Evolutionary conservation across 1,140 invertebrate species (phyloP), one percentile per base, ranked within the genome.

Genomic region (Zaprionus lachaisei): DNA sequence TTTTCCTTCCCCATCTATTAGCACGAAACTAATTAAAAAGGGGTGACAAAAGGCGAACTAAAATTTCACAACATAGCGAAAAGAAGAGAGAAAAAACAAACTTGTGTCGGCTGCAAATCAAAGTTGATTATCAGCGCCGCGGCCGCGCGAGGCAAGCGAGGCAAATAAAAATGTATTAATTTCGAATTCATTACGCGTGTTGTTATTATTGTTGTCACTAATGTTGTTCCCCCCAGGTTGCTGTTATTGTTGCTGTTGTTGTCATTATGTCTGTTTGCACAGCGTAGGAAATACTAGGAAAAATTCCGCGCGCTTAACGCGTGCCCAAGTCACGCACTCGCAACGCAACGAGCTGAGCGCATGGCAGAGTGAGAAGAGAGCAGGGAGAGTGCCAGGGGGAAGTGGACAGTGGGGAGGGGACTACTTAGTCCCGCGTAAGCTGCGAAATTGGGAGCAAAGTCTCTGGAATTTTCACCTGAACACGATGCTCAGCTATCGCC

Each of bases 151-250:
- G n/a, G 41, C 41, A n/a, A 44, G 41, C 55, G 62, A 44, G 51
- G 69, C 68, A 56, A 49, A 80, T 79, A 63, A 70, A 78, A 84
- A 83, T 83, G 80, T 83, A 84, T 84, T 81, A 83, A 84, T 84
- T 81, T 72, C 64, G 61, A 54, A 72, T 81, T 85, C 75, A 85
- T 84, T 79, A 84, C 75, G 58, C 51, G 70, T 77, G 75, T 77
- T 73, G 70, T 68, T 77, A 60, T 72, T 72, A 58, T 62, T 72
- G 26, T 67, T 72, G 38, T 66, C n/a, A 12, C 38, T 37, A 14
- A 31, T 60, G 28, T 61, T 67, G 69, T 61, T 31, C 15, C 49
- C 41, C 26, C n/a, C 31, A 34, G 31, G 31, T 34, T 65, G 72
- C 55, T 76, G 64, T 74, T 60, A 65, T 38, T 65, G 58, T 62